Percentiles rank a stretch among this genome's conserved stretches.
Conservation (phyloP, 2,888 invertebrate species). For the Eupithecia inturbata region DNA sequence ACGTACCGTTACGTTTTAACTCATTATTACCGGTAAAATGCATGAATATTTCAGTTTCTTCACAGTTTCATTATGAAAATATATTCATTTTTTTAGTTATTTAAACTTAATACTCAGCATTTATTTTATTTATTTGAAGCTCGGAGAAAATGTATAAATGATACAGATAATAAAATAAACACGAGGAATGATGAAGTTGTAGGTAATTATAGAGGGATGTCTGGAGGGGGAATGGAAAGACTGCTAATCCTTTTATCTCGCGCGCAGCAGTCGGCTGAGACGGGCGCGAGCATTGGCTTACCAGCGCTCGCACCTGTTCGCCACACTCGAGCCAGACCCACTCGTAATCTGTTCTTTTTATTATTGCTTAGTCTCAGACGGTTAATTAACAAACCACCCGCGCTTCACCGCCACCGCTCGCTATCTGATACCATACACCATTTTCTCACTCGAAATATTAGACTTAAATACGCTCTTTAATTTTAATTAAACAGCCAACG, state of each 20-base stretch:
- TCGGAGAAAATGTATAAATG: neutral
- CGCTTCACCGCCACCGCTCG: conserved; percentile 52
- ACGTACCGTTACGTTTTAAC: neutral
- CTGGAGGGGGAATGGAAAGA: conserved; percentile 63
- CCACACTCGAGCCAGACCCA: conserved; percentile 56
- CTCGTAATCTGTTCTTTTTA: conserved; percentile 67
- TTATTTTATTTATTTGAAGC: neutral
- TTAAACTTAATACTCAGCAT: neutral
- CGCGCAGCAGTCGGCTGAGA: conserved; percentile 68
- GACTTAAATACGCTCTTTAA: conserved; percentile 21
- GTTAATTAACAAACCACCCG: conserved; percentile 64
- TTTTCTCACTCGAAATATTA: conserved; percentile 20
- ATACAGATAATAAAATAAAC: conserved; percentile 27
- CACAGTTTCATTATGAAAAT: neutral
- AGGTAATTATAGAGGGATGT: conserved; percentile 34
- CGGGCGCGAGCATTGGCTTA: conserved; percentile 53
- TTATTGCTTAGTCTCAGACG: conserved; percentile 59
- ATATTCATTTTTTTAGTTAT: neutral
- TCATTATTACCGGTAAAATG: neutral
- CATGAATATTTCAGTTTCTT: neutral
- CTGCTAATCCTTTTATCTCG: conserved; percentile 76
- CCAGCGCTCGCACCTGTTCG: conserved; percentile 64
- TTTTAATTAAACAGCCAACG: conserved; percentile 23
- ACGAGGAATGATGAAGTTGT: conserved; percentile 45
- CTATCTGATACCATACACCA: conserved; percentile 43